phyloP scores from a whole-genome alignment of 2,888 invertebrate genomes.

The Apodemia duryi region DNA sequence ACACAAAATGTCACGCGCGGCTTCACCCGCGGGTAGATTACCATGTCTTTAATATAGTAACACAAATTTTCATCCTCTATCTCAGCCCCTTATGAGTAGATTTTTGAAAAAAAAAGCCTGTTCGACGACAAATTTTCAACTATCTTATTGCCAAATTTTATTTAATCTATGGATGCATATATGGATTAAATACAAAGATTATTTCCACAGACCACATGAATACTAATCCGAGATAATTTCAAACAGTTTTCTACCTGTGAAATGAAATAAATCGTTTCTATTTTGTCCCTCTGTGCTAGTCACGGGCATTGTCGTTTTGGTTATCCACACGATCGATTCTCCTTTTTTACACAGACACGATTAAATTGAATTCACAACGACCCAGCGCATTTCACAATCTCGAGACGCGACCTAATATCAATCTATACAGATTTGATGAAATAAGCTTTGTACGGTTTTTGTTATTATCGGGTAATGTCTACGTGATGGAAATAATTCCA shows the following conservation, averaged over 20 bases:
- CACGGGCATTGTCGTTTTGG: conserved; percentile 41
- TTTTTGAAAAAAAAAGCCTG: too few species aligned
- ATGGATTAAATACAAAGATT: conserved; percentile 37
- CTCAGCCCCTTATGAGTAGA: too few species aligned
- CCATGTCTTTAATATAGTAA: too few species aligned
- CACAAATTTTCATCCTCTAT: too few species aligned
- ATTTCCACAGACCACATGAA: too few species aligned
- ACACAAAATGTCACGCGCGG: too few species aligned
- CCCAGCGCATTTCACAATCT: conserved; percentile 19
- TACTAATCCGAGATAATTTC: conserved; percentile 26
- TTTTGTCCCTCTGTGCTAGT: conserved; percentile 45
- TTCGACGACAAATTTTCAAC: too few species aligned
- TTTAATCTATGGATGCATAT: too few species aligned
- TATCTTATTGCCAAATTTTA: too few species aligned
- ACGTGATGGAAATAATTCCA: background rate
- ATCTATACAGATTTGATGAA: conserved; percentile 5
- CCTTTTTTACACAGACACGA: conserved; percentile 34
- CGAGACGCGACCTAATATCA: conserved; percentile 12
- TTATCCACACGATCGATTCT: conserved; percentile 32
- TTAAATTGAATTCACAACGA: conserved; percentile 35
- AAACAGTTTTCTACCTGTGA: conserved; percentile 29
- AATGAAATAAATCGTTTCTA: conserved; percentile 62
- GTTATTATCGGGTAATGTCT: background rate
- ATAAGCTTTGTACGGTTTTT: conserved; percentile 2
- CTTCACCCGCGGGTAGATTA: too few species aligned